A percentile compares a stretch with the other conserved stretches of the same genome.
phyloP scores from a whole-genome alignment of 1,140 invertebrate species.

The Psilanteris sp. region DNA sequence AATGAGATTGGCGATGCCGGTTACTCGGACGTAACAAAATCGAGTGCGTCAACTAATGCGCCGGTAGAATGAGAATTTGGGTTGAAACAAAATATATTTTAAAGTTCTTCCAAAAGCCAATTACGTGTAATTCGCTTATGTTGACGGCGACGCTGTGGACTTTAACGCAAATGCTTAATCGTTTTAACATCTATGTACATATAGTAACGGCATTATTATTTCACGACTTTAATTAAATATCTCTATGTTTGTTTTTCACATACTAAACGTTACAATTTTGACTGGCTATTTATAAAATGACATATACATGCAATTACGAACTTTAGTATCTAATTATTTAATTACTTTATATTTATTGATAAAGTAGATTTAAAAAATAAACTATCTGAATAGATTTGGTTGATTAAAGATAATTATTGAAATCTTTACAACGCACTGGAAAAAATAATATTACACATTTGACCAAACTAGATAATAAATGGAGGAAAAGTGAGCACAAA shows the following conservation, averaged over 20 bases:
- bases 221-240: conserved; percentile 38
- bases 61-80: conserved; percentile 67
- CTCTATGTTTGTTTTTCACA: conserved; percentile 24
- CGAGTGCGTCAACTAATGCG: conserved; percentile 69
- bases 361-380: no score
- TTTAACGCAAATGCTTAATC: conserved; percentile 71
- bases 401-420: no score
- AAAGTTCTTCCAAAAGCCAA: conserved; percentile 67
- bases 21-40: conserved; percentile 61
- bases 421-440: no score
- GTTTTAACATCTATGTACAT: conserved; percentile 69
- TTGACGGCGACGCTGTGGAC: conserved; percentile 57
- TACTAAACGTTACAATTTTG: no score
- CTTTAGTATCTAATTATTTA: no score
- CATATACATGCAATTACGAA: no score
- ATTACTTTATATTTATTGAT: no score
- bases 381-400: no score
- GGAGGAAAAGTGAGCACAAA: no score
- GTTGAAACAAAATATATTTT: conserved; percentile 71
- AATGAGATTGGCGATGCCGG: conserved; percentile 69
- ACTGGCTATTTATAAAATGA: no score
- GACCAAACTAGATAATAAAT: no score
- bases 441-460: no score
- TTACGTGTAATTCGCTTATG: conserved; percentile 69
- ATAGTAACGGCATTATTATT: conserved; percentile 38